Conservation (phyloP, 2,888 invertebrate species). For the Melinaea marsaeus region DNA sequence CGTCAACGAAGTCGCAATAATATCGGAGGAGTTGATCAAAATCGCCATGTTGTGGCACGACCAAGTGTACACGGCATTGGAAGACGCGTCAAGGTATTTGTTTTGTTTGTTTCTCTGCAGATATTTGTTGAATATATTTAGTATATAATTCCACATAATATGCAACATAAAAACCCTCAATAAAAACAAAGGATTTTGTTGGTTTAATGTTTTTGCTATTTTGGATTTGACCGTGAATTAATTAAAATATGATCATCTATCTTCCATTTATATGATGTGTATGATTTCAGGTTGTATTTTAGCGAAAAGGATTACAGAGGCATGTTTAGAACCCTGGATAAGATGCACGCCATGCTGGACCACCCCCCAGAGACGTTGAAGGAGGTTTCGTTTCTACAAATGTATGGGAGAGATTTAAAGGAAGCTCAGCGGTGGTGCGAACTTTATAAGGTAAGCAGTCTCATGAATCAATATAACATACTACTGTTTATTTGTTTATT, state of each 20-base stretch:
- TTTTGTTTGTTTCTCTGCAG: background rate
- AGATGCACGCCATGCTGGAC: slow-evolving; percentile 95
- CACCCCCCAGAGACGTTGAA: slow-evolving; percentile 96
- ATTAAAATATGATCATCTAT: background rate
- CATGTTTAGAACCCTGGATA: slow-evolving; percentile 97
- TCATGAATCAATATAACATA: too few relatives aligned
- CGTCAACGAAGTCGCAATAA: slow-evolving; percentile 96
- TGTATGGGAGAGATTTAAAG: slow-evolving; percentile 95
- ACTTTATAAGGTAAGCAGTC: slow-evolving; percentile 81
- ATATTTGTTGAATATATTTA: background rate
- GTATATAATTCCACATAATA: too few relatives aligned
- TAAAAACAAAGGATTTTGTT: too few relatives aligned
- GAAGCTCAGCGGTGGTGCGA: slow-evolving; percentile 98
- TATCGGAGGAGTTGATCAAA: slow-evolving; percentile 96
- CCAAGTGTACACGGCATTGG: slow-evolving; percentile 87
- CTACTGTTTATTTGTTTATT: too few relatives aligned
- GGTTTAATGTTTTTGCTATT: too few relatives aligned
- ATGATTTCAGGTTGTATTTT: slow-evolving; percentile 87
- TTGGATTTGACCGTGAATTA: background rate
- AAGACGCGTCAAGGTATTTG: slow-evolving; percentile 87
- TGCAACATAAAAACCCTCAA: too few relatives aligned
- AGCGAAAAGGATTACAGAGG: slow-evolving; percentile 96
- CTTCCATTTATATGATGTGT: background rate
- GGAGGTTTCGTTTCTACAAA: slow-evolving; percentile 98
- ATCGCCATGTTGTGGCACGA: slow-evolving; percentile 99